Base-by-base conservation (phyloP, 2,797 vertebrate species). In the Darevskia nairensis region DNA sequence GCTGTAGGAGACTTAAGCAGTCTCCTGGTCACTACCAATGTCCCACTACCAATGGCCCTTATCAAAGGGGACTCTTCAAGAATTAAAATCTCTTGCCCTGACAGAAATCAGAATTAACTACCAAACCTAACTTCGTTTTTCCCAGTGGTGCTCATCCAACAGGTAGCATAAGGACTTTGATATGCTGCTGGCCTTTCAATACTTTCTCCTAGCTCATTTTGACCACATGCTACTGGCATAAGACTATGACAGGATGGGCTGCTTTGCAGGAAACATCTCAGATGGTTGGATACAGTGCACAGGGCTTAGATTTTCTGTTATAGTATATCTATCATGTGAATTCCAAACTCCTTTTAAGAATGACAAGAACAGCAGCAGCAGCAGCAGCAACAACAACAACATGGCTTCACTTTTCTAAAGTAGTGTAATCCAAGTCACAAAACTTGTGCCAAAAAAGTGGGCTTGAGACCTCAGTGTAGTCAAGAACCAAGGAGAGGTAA, bases 21-120 rank as follows among this genome's bases (percentile, higher is more conserved):
- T 44, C 44, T 64, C 27, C 79, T 41, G 71, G 80, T 44, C 71
- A 74, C 50, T 25, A 81, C 29, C 59, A 87, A 82, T 3, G 61
- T 39, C 64, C 41, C 29, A 74, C 27, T 25, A 81, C 29, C 59
- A 87, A 82, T 3, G 61, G 79, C 64, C n/a, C 29, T 87, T 69
- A 44, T 81, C 69, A 87, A 82, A 88, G 2, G 59, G 41, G n/a
- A 32, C 32, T 55, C 44, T 75, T 86, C 69, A 41, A 55, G 50
- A 66, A 71, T 80, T 79, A 55, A 0, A 0, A 44, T 6, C 0
- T 0, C 72, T 1, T 29, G 21, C 82, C 75, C 68, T 82, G 32
- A 13, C 19, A 44, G 44, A 90, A 91, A 11, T 21, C 86, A 35
- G 88, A 84, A 85, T 39, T 32, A 77, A 17, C 17, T 32, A 11